Evolutionary conservation across 2,113 vertebrate genomes (phyloP).

Genomic region (Willisornis vidua): DNA sequence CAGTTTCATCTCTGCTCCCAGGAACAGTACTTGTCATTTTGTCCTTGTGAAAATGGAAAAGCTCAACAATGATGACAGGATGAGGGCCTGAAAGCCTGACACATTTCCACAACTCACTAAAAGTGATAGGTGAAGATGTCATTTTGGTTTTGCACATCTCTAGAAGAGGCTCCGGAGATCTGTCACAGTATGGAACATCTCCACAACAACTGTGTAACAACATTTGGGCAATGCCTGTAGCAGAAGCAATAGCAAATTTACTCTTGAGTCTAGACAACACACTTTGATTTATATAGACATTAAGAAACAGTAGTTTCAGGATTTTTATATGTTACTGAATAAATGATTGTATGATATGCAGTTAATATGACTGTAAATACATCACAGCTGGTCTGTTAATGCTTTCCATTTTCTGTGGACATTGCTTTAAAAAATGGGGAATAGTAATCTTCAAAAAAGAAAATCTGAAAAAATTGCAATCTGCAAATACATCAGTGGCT

Average conservation of each 20-base stretch:
- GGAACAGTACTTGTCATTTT: conserved; percentile 11
- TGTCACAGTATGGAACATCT: conserved; percentile 9
- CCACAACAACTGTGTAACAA: background rate
- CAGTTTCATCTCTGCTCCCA: background rate
- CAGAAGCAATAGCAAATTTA: background rate
- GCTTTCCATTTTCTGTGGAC: conserved; percentile 15
- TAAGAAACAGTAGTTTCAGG: background rate
- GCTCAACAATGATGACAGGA: background rate
- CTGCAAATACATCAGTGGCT: background rate
- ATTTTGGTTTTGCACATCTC: background rate
- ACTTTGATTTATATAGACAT: background rate
- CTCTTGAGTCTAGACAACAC: background rate
- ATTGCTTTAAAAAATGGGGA: conserved; percentile 11
- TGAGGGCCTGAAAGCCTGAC: conserved; percentile 7
- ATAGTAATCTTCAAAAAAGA: background rate
- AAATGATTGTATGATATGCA: background rate
- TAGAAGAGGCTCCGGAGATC: conserved; percentile 11
- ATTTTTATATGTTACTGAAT: background rate
- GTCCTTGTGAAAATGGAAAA: conserved; percentile 18
- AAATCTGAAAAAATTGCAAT: background rate
- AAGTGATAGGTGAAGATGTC: conserved; percentile 38
- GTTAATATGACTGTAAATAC: conserved; percentile 23
- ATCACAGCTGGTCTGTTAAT: background rate
- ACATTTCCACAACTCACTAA: conserved; percentile 1
- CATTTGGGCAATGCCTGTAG: background rate